These are phyloP conservation scores for Agonopterix arenella DNA, from an alignment of 2,888 invertebrate genomes.

Conservation along the genomic window DNA sequence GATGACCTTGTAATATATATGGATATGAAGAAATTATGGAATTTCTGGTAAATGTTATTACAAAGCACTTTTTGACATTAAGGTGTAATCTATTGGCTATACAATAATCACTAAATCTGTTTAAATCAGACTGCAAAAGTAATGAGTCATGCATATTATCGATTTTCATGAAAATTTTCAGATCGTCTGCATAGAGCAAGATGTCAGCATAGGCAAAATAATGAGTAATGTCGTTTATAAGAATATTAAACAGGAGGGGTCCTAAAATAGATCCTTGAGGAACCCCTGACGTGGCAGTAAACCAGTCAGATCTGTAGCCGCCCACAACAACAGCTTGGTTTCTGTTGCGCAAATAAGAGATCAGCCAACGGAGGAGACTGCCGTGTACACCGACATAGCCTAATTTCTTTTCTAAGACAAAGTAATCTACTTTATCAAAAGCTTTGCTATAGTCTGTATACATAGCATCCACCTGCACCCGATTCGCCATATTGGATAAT, in stretches of 20 bases:
- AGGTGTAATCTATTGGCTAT: not conserved
- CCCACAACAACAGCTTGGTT: constrained; percentile 6
- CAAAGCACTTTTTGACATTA: not conserved
- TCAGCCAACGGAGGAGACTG: constrained; percentile 3
- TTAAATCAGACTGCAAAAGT: constrained; percentile 2
- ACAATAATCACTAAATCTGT: constrained; percentile 1
- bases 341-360: constrained; percentile 6
- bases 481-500: constrained; percentile 1
- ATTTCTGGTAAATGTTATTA: not conserved
- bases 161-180: not conserved
- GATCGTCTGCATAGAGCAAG: constrained; percentile 6
- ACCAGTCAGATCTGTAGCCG: not conserved
- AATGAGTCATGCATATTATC: not conserved
- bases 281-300: not conserved
- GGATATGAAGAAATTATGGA: too few species aligned
- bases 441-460: not conserved
- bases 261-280: not conserved
- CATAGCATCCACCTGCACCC: constrained; percentile 6
- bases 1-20: too few species aligned
- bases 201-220: not conserved
- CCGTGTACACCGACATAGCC: constrained; percentile 1
- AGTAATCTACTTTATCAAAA: constrained; percentile 1
- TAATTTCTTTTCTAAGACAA: constrained; percentile 2
- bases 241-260: not conserved
- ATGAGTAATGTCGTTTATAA: not conserved